Percentiles rank a stretch among this genome's conserved stretches.
Conservation (phyloP, 2,113 vertebrate species). For the Quiscalus mexicanus region DNA sequence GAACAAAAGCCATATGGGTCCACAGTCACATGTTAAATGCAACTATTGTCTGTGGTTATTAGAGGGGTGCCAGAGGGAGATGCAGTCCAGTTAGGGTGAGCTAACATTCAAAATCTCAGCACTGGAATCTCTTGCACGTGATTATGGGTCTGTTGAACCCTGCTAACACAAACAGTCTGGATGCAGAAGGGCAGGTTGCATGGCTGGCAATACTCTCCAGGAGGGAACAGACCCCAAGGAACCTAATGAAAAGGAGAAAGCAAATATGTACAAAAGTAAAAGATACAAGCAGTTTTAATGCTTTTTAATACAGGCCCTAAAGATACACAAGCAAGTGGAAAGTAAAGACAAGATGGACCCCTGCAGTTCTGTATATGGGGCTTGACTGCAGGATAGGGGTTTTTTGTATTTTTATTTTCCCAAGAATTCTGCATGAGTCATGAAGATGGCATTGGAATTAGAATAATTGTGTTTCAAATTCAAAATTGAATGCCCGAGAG, state of each 20-base stretch:
- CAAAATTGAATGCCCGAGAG: fast-evolving
- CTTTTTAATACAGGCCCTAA: not conserved
- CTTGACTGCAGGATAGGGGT: not conserved
- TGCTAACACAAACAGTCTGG: not conserved
- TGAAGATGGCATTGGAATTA: not conserved
- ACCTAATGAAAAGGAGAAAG: not conserved
- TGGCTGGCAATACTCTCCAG: not conserved
- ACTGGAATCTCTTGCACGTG: fast-evolving
- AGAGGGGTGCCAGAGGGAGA: not conserved
- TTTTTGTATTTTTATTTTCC: not conserved
- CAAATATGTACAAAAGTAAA: not conserved
- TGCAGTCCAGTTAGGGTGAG: not conserved
- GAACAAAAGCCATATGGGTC: not conserved
- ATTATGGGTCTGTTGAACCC: not conserved
- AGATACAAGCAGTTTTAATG: not conserved
- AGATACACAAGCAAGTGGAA: not conserved
- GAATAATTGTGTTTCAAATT: not conserved
- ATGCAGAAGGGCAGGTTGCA: not conserved
- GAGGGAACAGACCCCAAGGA: not conserved
- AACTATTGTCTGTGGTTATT: not conserved
- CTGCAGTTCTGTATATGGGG: not conserved
- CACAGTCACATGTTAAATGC: not conserved
- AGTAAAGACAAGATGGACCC: not conserved
- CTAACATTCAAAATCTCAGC: not conserved
- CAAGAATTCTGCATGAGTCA: not conserved